These are phyloP conservation scores for Heterohyrax brucei DNA, from an alignment of 2,797 vertebrate species.

Conservation along the genomic window DNA sequence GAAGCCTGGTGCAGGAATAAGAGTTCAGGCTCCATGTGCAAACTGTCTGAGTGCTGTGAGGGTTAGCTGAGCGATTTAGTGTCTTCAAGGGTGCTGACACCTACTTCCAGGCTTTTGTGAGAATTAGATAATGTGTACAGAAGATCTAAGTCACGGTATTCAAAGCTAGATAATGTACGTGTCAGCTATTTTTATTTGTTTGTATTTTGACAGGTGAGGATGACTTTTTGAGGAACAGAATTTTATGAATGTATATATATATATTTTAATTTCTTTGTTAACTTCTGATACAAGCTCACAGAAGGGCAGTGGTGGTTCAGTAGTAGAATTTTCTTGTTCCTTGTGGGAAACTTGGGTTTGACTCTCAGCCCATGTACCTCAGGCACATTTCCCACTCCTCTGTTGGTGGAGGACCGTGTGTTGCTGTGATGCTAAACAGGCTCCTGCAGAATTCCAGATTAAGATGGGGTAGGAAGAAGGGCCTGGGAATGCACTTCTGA, in stretches of 20 bases:
- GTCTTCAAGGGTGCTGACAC: not conserved
- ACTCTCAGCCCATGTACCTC: not conserved
- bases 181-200: not conserved
- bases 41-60: not conserved
- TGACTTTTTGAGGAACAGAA: not conserved
- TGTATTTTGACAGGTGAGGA: not conserved
- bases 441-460: not conserved
- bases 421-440: not conserved
- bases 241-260: not conserved
- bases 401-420: not conserved
- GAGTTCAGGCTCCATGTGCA: not conserved
- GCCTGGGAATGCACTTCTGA: not conserved
- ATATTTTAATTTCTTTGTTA: slow-evolving; percentile 9
- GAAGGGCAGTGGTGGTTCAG: not conserved
- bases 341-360: not conserved
- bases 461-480: not conserved
- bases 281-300: not conserved
- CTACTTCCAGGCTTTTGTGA: not conserved
- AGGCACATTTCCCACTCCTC: not conserved
- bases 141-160: not conserved
- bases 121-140: not conserved
- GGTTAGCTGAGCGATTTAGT: not conserved
- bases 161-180: no score
- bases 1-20: not conserved
- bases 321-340: not conserved